These are phyloP conservation scores for Pycnonotus jocosus DNA, from an alignment of 2,113 vertebrate genomes.

Conservation along the genomic window DNA sequence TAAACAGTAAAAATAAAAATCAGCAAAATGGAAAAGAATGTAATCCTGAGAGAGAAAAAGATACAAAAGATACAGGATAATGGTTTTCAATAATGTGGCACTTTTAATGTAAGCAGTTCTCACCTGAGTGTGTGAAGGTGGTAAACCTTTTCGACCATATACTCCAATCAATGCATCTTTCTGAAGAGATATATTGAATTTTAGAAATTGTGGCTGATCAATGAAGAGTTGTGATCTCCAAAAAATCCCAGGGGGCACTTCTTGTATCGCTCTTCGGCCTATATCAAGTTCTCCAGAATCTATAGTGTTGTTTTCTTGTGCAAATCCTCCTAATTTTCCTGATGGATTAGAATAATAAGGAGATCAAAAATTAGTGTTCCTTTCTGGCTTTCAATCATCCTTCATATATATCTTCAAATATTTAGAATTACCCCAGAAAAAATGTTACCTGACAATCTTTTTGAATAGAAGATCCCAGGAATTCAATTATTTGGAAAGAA, in stretches of 20 bases:
- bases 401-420: background rate
- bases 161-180: conserved; percentile 96
- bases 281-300: conserved; percentile 93
- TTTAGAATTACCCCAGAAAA: background rate
- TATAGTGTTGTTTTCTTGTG: conserved; percentile 92
- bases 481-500: background rate
- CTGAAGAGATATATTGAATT: conserved; percentile 99
- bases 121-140: conserved; percentile 97
- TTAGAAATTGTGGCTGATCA: conserved; percentile 91
- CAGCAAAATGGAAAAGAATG: background rate
- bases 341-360: conserved; percentile 22
- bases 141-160: conserved; percentile 93
- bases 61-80: background rate
- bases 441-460: background rate
- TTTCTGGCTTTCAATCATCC: background rate
- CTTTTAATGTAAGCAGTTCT: background rate
- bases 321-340: conserved; percentile 82
- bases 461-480: background rate
- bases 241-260: conserved; percentile 90
- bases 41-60: background rate
- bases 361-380: background rate
- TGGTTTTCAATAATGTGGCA: background rate
- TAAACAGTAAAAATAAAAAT: background rate
- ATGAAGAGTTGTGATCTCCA: conserved; percentile 93
- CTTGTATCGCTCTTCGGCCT: conserved; percentile 85